Conservation (phyloP, 2,888 invertebrate genomes). For the Diploptera punctata region DNA sequence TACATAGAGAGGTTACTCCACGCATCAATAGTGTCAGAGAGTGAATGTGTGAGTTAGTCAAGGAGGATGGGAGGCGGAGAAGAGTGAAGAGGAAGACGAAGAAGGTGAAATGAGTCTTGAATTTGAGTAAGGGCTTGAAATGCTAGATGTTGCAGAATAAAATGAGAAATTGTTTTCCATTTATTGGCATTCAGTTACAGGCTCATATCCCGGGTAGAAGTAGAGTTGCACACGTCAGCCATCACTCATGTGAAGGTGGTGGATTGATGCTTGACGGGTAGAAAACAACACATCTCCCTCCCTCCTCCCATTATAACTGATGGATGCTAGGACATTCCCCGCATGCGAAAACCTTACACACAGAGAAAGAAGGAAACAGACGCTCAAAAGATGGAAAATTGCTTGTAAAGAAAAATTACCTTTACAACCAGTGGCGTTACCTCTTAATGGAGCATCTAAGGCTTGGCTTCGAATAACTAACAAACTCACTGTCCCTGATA, state of each 20-base stretch:
- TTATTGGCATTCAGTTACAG: not conserved
- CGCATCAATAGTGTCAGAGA: too few species aligned
- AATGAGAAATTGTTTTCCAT: slow-evolving; percentile 4
- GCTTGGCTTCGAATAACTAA: too few species aligned
- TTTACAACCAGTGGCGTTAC: too few species aligned
- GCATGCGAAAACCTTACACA: slow-evolving; percentile 18
- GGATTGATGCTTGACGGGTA: slow-evolving; percentile 35
- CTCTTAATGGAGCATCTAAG: too few species aligned
- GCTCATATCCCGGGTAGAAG: not conserved
- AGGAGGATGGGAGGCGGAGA: too few species aligned
- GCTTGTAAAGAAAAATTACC: slow-evolving; percentile 16
- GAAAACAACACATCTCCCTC: slow-evolving; percentile 33
- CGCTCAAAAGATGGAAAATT: slow-evolving; percentile 19
- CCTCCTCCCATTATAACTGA: slow-evolving; percentile 40
- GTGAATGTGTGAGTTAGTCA: too few species aligned
- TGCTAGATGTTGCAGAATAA: too few species aligned
- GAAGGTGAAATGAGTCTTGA: too few species aligned
- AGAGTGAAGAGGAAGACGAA: too few species aligned
- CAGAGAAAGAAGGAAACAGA: not conserved
- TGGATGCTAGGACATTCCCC: slow-evolving; percentile 35
- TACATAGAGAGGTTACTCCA: too few species aligned
- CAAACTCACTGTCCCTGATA: too few species aligned
- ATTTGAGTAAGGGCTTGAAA: too few species aligned
- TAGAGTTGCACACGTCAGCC: not conserved
- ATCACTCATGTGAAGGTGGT: slow-evolving; percentile 26